Evolutionary conservation across 2,113 vertebrate genomes (phyloP).

Genomic region (Pongo abelii): DNA sequence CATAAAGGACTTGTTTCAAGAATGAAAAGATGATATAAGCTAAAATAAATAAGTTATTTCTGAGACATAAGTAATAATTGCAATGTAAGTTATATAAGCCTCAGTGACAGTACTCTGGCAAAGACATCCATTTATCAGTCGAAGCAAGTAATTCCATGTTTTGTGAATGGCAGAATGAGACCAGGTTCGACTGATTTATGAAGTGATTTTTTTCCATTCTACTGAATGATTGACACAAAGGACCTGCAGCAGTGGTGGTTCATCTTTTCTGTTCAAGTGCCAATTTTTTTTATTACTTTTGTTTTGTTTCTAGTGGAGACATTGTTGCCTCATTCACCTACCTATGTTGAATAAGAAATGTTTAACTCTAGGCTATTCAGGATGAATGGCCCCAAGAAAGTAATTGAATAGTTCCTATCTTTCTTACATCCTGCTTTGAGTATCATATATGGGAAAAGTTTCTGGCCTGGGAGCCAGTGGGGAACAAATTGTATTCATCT

Average conservation of each 20-base stretch:
- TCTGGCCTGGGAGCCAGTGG: conserved; percentile 33
- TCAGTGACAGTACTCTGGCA: conserved; percentile 4
- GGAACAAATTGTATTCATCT: conserved; percentile 43
- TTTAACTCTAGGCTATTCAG: conserved; percentile 57
- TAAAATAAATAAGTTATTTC: conserved; percentile 74
- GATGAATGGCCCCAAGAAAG: conserved; percentile 55
- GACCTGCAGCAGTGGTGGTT: conserved; percentile 22
- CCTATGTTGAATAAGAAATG: conserved; percentile 66
- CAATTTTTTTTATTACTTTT: conserved; percentile 75
- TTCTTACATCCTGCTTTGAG: conserved; percentile 33
- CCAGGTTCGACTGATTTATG: conserved; percentile 45
- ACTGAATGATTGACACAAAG: conserved; percentile 69
- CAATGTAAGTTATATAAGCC: conserved; percentile 53
- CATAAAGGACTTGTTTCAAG: conserved; percentile 53
- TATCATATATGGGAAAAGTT: neutral
- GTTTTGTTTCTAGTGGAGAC: conserved; percentile 57
- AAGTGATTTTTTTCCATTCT: conserved; percentile 49
- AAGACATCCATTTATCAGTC: conserved; percentile 52
- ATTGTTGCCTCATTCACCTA: conserved; percentile 65
- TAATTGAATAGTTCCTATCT: conserved; percentile 25
- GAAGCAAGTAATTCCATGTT: conserved; percentile 47
- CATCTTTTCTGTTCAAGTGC: conserved; percentile 68
- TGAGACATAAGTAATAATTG: conserved; percentile 71
- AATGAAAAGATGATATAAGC: conserved; percentile 67
- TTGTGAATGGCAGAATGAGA: conserved; percentile 57